Evolutionary conservation across 2,797 vertebrate genomes (phyloP), one percentile per base, ranked within the genome.

Genomic region (Petrocephalus schoutedeni): DNA sequence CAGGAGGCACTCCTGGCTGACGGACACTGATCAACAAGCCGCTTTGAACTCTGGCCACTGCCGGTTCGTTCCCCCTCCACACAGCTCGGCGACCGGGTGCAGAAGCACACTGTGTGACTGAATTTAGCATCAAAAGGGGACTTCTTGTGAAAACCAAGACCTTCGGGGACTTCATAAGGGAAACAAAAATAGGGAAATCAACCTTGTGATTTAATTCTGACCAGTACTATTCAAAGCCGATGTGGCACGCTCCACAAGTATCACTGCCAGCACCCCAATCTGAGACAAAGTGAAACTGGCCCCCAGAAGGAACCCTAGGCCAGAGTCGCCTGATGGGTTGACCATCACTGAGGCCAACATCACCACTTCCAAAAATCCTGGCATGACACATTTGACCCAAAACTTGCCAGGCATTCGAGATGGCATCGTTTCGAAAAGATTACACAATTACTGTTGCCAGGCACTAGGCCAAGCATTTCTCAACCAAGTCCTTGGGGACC

Each of bases 51-150:
- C 96, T 1, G 1, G 23, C 28, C 56, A 59, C 56, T 61, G 80
- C 51, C 2, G 28, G n/a, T 3, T 9, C 51, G 54, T 23, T 53
- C 80, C 49, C 80, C 32, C 56, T 41, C 32, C 84, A 12, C 85
- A 45, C 9, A 94, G 96, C 98, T 94, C 92, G 92, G 96, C 94
- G 94, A 96, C 97, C 91, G 96, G 96, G 96, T 97, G 97, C 95
- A 97, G 97, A 95, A 95, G 94, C 93, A 94, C 93, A 97, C n/a
- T 96, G 95, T 96, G 96, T 96, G 95, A 95, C 98, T 97, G 96
- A 98, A 96, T 97, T 95, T 90, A 86, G 96, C 97, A 97, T 97
- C 95, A 96, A 97, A 96, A 91, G 90, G 87, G 88, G 89, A 89
- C 95, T 94, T 91, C 86, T 91, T 90, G 93, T 90, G 87, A 49